These are phyloP conservation scores for Dimorphilus gyrociliatus DNA, from an alignment of 2,888 invertebrate genomes.

Conservation along the genomic window DNA sequence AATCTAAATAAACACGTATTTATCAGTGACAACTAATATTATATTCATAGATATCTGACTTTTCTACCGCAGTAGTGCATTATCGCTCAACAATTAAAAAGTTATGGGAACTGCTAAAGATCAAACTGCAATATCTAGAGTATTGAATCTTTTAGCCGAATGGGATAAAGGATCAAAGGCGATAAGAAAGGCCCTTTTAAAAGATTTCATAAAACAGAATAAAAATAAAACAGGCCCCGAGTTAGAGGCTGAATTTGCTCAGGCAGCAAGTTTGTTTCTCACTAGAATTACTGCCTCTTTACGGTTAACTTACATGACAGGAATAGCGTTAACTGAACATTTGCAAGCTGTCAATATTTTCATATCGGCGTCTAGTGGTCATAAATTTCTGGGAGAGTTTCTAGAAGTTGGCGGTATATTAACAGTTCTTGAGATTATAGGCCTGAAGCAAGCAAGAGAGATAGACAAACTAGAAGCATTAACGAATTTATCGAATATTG, in stretches of 20 bases:
- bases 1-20: too few species aligned
- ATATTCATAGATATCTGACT: too few species aligned
- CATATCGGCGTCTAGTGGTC: conserved; percentile 35
- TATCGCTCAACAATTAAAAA: too few species aligned
- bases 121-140: conserved; percentile 28
- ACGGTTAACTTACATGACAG: conserved; percentile 36
- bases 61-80: too few species aligned
- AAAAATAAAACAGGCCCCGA: conserved; percentile 36
- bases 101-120: conserved; percentile 34
- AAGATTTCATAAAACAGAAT: conserved; percentile 33
- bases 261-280: conserved; percentile 36
- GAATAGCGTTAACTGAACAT: conserved; percentile 34
- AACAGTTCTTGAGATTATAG: conserved; percentile 34
- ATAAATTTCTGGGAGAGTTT: conserved; percentile 37
- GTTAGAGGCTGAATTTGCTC: conserved; percentile 35
- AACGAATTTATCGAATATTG: conserved; percentile 24
- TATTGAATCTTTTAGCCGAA: conserved; percentile 30
- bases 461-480: conserved; percentile 31
- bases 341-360: conserved; percentile 31
- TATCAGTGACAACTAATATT: too few species aligned
- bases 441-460: conserved; percentile 34
- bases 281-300: conserved; percentile 35
- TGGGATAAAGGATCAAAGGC: conserved; percentile 35
- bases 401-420: conserved; percentile 36
- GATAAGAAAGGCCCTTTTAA: conserved; percentile 26